phyloP scores from a whole-genome alignment of 2,888 invertebrate genomes.

The Synanthedon tipuliformis region DNA sequence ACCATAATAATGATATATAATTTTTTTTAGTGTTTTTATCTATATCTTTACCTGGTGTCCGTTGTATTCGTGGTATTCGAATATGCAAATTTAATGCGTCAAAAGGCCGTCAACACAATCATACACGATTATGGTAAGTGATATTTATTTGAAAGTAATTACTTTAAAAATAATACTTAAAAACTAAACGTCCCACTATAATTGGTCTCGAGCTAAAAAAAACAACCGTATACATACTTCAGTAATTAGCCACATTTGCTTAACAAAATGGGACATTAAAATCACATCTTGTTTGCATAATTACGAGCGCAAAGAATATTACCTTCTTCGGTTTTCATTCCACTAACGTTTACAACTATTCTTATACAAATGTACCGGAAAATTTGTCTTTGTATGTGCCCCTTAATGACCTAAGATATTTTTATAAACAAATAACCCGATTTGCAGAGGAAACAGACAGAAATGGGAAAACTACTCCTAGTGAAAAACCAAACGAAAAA shows the following conservation, averaged over 20 bases:
- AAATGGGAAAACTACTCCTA: slow-evolving; percentile 39
- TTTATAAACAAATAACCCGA: background rate
- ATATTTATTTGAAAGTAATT: background rate
- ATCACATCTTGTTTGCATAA: slow-evolving; percentile 68
- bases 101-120: slow-evolving; percentile 73
- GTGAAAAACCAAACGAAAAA: slow-evolving; percentile 21
- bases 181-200: slow-evolving; percentile 1
- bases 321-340: slow-evolving; percentile 56
- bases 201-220: background rate
- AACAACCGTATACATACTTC: background rate
- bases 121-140: slow-evolving; percentile 63
- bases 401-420: slow-evolving; percentile 21
- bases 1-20: background rate
- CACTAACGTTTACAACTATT: slow-evolving; percentile 45
- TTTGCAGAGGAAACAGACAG: slow-evolving; percentile 37
- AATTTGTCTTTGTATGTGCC: slow-evolving; percentile 22
- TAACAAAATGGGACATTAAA: slow-evolving; percentile 68
- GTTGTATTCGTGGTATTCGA: slow-evolving; percentile 81
- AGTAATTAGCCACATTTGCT: slow-evolving; percentile 60
- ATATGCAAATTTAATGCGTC: slow-evolving; percentile 74
- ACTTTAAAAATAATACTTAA: background rate
- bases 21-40: slow-evolving; percentile 79
- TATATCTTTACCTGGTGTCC: slow-evolving; percentile 83
- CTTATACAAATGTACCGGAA: slow-evolving; percentile 38
- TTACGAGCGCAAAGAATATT: slow-evolving; percentile 54